phyloP scores from a whole-genome alignment of 2,113 vertebrate species.

The Syrmaticus mikado region DNA sequence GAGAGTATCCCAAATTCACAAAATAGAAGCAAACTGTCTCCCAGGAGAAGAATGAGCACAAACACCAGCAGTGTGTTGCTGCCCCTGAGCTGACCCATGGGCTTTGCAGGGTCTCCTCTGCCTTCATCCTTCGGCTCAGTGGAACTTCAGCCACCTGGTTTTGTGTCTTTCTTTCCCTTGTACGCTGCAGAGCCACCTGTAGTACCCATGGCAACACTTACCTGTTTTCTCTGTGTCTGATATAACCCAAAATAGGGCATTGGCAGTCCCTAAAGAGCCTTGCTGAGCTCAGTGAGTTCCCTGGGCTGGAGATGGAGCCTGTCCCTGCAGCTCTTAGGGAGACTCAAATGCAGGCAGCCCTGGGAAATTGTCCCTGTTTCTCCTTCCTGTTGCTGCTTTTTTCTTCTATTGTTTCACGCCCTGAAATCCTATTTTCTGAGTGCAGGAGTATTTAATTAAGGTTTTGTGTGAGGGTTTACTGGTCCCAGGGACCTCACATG shows the following conservation, averaged over 20 bases:
- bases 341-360: background rate
- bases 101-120: background rate
- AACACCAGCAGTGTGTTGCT: background rate
- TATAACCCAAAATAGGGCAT: background rate
- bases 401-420: background rate
- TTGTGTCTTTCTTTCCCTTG: background rate
- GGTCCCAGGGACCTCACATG: background rate
- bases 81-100: background rate
- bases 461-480: background rate
- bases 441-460: background rate
- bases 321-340: background rate
- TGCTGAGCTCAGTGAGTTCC: background rate
- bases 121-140: background rate
- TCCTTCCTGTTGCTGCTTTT: background rate
- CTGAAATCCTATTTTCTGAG: background rate
- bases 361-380: background rate
- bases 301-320: background rate
- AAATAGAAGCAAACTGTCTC: background rate
- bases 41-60: background rate
- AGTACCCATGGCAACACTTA: background rate
- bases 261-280: background rate
- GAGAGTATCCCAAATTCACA: background rate
- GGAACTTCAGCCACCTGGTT: background rate
- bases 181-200: background rate
- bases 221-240: background rate